Percentiles rank a stretch among this genome's conserved stretches.
These are phyloP conservation scores for Cliona cf. orientalis DNA, from an alignment of 37 sponge, comb jelly and placozoan species.

Conservation along the genomic window DNA sequence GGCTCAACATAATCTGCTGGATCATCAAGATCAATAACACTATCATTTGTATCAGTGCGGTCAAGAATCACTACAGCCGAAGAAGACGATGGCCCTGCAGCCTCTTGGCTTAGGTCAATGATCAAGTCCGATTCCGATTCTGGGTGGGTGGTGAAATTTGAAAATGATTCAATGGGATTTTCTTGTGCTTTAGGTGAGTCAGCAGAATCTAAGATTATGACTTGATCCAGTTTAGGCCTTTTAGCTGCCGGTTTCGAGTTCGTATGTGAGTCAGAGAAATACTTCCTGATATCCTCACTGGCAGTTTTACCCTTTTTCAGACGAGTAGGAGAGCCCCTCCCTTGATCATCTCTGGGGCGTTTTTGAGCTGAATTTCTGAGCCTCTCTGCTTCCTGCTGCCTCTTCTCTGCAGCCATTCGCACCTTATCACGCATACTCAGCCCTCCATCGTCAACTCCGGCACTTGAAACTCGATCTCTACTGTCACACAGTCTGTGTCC, in stretches of 20 bases:
- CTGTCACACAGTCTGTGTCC: conserved; percentile 1
- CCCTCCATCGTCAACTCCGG: background rate
- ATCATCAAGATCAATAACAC: background rate
- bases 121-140: too few species aligned
- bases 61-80: background rate
- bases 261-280: too few species aligned
- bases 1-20: background rate
- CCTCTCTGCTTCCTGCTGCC: background rate
- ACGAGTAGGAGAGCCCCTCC: too few species aligned
- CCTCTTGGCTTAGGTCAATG: too few species aligned
- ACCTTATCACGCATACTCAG: conserved; percentile 14
- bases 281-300: too few species aligned
- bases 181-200: too few species aligned
- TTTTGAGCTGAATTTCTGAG: background rate
- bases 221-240: too few species aligned
- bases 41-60: background rate
- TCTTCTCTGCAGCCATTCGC: conserved; percentile 47
- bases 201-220: too few species aligned
- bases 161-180: too few species aligned
- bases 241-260: too few species aligned
- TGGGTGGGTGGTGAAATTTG: too few species aligned
- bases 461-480: background rate
- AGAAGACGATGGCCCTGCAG: background rate
- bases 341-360: background rate
- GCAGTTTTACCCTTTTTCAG: too few species aligned